Base-by-base conservation (phyloP, 2,797 vertebrate species). In the Anableps anableps region DNA sequence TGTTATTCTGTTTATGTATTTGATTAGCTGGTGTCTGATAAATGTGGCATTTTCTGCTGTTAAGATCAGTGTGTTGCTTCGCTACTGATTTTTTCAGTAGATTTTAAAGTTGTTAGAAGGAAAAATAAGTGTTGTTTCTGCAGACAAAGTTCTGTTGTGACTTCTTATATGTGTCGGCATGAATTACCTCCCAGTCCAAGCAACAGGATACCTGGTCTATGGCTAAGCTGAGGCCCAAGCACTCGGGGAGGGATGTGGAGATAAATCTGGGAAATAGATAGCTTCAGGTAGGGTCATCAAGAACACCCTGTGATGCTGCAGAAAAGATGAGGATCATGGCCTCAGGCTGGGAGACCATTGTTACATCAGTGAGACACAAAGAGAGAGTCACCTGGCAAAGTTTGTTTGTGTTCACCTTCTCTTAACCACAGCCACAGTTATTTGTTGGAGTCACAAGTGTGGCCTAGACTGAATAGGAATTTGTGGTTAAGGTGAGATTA, bases 151-250 rank as follows among this genome's bases (percentile, higher is more conserved):
- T 92, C 94, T 95, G 91, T 95, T 80, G 81, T 60, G 74, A 75
- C 79, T 85, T 86, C 91, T 83, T 81, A 77, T 92, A 86, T 85
- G 83, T 81, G 88, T 78, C 88, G 86, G 92, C 90, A 76, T 87
- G 88, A 91, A 89, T 93, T 93, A 92, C 90, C 91, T 85, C 85
- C 77, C 81, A 85, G 92, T 94, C 86, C 64, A 16, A 41, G 83
- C 84, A 90, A 85, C 36, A 70, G 86, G 87, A 93, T 88, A 89
- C 81, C 80, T 80, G 84, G 48, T 87, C 58, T 84, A 76, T 83
- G 84, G 84, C 76, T 80, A 82, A 79, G 86, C 78, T 48, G 86
- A 84, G 89, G 80, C 76, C 74, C 34, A 75, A 64, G 81, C 55
- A 21, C 78, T 9, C 82, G 19, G 75, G 58, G 72, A 16, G 83